Base-by-base conservation (phyloP, 2,797 vertebrate species). In the Knipowitschia caucasica region DNA sequence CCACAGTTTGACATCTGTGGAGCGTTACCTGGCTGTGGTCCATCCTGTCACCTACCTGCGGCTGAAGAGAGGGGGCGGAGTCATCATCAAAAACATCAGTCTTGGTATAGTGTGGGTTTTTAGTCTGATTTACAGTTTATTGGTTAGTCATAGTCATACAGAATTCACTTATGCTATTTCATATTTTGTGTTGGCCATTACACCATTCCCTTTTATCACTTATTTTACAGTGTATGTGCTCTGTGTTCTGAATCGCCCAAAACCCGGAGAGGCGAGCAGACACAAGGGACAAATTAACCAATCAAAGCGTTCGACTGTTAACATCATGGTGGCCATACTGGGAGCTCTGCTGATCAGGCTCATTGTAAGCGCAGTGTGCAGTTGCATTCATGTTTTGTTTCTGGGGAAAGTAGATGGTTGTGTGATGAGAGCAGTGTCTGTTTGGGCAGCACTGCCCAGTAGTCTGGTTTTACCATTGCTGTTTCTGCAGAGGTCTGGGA, bases 161-260 rank as follows among this genome's bases (percentile, higher is more conserved):
- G n/a, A n/a, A n/a, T n/a, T n/a, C n/a, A n/a, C n/a, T 20, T n/a
- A 3, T n/a, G 3, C 14, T 5, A 20, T 17, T 43, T 11, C 53
- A 25, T 1, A 3, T 5, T 6, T 23, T 0, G 0, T 15, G 6
- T n/a, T n/a, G 1, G 2, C 30, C 2, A 2, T 4, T 5, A 3
- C 20, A 9, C 0, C 43, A 5, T 43, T 15, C 3, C 7, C n/a
- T 3, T n/a, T 14, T 1, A 15, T 31, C 27, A 11, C 4, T 2
- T 47, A 30, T 31, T 38, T 21, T 55, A 62, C 53, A 25, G 3
- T 76, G 4, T 62, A 43, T 2, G 60, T 59, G 15, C 43, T 76
- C 31, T 7, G 20, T 4, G 30, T 38, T 24, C 60, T 73, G 18
- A 59, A 43, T 39, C 51, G 35, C 20, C 66, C 66, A 14, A 52